These are phyloP conservation scores for Raja brachyura DNA, from an alignment of 2,113 vertebrate genomes.

Conservation along the genomic window DNA sequence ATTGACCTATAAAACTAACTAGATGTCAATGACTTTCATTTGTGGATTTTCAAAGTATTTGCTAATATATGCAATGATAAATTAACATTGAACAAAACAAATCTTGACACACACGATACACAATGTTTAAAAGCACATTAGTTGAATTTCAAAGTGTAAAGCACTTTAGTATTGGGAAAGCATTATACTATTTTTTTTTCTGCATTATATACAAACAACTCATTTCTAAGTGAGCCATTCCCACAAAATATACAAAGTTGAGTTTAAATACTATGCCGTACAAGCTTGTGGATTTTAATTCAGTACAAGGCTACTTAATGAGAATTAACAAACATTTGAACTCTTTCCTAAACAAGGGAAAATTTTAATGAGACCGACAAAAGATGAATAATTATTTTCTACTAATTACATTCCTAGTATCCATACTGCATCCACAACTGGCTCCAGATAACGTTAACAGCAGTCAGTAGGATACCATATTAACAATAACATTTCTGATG, in stretches of 20 bases:
- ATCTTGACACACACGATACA: conserved; percentile 10
- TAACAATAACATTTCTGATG: background rate
- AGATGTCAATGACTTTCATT: background rate
- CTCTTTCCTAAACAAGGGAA: conserved; percentile 22
- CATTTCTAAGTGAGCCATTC: conserved; percentile 7
- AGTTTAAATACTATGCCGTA: conserved; percentile 21
- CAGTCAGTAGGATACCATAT: background rate
- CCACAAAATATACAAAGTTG: conserved; percentile 37
- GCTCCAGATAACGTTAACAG: background rate
- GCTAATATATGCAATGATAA: conserved; percentile 26
- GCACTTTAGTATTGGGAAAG: conserved; percentile 28
- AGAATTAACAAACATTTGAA: conserved; percentile 27
- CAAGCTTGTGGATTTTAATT: conserved; percentile 27
- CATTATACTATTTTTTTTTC: conserved; percentile 18
- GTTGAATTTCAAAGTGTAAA: conserved; percentile 30
- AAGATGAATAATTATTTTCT: background rate
- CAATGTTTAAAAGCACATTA: conserved; percentile 28
- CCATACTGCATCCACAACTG: conserved; percentile 33
- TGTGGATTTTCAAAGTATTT: background rate
- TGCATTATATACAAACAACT: conserved; percentile 35
- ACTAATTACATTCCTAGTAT: conserved; percentile 27
- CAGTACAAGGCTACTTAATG: conserved; percentile 15
- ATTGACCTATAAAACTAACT: conserved; percentile 31
- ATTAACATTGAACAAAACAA: conserved; percentile 33
- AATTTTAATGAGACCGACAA: background rate